These are phyloP conservation scores for Nephrotoma guestfalica DNA, from an alignment of 2,888 invertebrate species.

Conservation along the genomic window DNA sequence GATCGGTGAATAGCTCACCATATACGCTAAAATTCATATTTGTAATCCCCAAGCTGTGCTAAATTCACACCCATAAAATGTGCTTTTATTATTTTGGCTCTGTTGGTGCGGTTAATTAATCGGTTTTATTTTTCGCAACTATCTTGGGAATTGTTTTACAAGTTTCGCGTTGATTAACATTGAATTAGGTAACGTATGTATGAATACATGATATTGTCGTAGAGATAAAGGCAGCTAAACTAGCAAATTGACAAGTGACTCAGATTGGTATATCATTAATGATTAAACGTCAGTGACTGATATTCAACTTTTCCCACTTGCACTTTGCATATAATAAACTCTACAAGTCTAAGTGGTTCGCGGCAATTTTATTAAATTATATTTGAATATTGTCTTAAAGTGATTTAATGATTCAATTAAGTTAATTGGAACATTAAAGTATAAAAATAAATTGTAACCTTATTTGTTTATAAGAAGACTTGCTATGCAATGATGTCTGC, in stretches of 20 bases:
- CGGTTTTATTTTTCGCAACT: neutral
- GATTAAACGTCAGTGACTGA: neutral
- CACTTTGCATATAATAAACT: neutral
- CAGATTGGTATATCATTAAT: neutral
- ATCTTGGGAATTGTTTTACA: neutral
- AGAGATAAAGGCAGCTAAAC: neutral
- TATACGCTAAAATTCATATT: neutral
- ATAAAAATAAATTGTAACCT: too few relatives aligned
- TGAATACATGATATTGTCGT: neutral
- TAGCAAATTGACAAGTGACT: neutral
- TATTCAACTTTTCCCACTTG: neutral
- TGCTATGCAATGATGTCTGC: too few relatives aligned
- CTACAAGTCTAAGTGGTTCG: neutral
- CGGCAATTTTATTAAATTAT: neutral
- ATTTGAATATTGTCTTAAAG: neutral
- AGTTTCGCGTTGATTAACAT: neutral
- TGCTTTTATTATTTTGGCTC: neutral
- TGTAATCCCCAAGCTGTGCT: neutral
- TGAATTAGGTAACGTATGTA: neutral
- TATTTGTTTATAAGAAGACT: too few relatives aligned
- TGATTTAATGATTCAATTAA: neutral
- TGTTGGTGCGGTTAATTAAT: neutral
- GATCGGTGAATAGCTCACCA: neutral
- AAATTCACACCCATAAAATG: neutral
- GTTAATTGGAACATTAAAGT: neutral